Evolutionary conservation across 2,113 vertebrate species (phyloP), one percentile per base, ranked within the genome.

Genomic region (Nannobrachium achirus): DNA sequence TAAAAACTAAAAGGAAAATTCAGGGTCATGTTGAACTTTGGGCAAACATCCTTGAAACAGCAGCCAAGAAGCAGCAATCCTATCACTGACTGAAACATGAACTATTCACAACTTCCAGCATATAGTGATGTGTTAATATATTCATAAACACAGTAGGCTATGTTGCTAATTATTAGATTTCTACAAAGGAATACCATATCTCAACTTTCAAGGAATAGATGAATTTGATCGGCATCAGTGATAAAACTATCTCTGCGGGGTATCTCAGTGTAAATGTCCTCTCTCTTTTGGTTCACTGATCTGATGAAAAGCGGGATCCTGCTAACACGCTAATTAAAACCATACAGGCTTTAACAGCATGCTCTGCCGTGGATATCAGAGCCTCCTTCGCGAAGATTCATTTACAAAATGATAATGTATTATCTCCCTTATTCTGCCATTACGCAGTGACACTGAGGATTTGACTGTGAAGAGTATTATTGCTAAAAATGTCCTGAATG

Each of bases 301-400:
- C 66, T 68, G 73, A 82, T 81, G 78, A 83, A 82, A 86, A 77
- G 71, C 69, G 10, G 73, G 66, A 40, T 83, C 85, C 85, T 60
- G 74, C 83, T 89, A 89, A 71, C 75, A 69, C 70, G 80, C 72
- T 86, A 86, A 88, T 89, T 88, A 86, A 87, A 84, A 77, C 55
- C 75, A 79, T 81, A 79, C 75, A 84, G 69, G 53, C 55, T 38
- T 78, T 33, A 33, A 68, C 87, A 87, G 85, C 79, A 11, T 71
- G 79, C 57, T 68, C 64, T 78, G 56, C 42, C 66, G 62, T 76
- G 80, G 78, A 78, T n/a, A 79, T 80, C 85, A 81, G 58, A 53
- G 25, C 44, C 77, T 53, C 64, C 14, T 73, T 71, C 72, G 69
- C 66, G 25, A 44, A 33, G 33, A 71, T 72, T 80, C 58, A 72